phyloP scores from a whole-genome alignment of 2,797 vertebrate genomes.

The Platalea minor region DNA sequence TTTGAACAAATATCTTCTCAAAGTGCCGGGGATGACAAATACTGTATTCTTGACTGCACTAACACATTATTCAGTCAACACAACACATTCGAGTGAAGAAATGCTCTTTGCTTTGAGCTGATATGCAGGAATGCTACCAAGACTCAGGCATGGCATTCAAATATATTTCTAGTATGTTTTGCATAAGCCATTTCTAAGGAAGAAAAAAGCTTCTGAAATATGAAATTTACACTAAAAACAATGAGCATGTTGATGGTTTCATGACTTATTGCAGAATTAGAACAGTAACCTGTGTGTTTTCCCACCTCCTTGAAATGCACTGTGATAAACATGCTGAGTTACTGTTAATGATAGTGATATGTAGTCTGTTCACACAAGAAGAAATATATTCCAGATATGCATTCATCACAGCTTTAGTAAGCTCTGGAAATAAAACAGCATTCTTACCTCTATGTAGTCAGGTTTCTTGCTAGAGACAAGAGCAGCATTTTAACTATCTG shows the following conservation, averaged over 20 bases:
- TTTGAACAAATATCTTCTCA: constrained; percentile 39
- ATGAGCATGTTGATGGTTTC: background rate
- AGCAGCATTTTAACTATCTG: constrained; percentile 52
- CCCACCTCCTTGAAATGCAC: constrained; percentile 1
- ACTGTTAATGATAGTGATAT: constrained; percentile 44
- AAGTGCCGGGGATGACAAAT: constrained; percentile 27
- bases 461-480: constrained; percentile 27
- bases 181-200: constrained; percentile 7
- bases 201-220: background rate
- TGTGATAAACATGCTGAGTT: constrained; percentile 22
- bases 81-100: constrained; percentile 32
- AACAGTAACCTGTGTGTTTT: background rate
- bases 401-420: constrained; percentile 38
- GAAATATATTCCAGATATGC: constrained; percentile 30
- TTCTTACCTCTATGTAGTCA: background rate
- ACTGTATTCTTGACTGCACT: constrained; percentile 36
- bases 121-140: constrained; percentile 18
- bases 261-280: constrained; percentile 17
- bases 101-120: constrained; percentile 40
- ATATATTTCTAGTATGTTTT: constrained; percentile 25
- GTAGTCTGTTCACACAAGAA: background rate
- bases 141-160: background rate
- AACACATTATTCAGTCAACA: constrained; percentile 59
- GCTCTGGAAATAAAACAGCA: constrained; percentile 20
- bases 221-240: constrained; percentile 22